These are phyloP conservation scores for Rutilus rutilus DNA, from an alignment of 2,113 vertebrate genomes.

Conservation along the genomic window DNA sequence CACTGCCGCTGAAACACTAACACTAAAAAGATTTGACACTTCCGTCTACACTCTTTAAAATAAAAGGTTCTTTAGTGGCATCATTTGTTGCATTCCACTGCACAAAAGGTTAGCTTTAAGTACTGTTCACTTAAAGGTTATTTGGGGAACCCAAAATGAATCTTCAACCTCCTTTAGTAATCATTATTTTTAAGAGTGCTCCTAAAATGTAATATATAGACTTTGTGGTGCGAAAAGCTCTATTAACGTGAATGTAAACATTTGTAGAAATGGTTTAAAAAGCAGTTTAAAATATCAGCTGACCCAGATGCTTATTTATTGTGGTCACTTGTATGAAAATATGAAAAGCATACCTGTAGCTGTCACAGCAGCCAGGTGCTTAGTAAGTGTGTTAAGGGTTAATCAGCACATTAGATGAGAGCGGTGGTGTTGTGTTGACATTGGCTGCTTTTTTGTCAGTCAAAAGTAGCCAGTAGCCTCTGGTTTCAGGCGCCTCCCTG, in stretches of 20 bases:
- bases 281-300: not conserved
- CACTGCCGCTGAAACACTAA: not conserved
- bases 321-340: not conserved
- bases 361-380: not conserved
- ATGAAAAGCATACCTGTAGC: not conserved
- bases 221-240: not conserved
- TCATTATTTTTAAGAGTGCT: not conserved
- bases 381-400: slow-evolving; percentile 10
- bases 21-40: not conserved
- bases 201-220: slow-evolving; percentile 20
- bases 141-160: too few relatives aligned
- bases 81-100: too few relatives aligned
- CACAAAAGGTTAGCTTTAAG: too few relatives aligned
- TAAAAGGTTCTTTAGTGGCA: too few relatives aligned
- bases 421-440: slow-evolving; percentile 30
- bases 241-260: not conserved
- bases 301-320: not conserved
- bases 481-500: slow-evolving; percentile 9
- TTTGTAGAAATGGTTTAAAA: not conserved
- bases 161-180: too few relatives aligned
- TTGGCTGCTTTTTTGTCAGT: slow-evolving; percentile 28
- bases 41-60: not conserved
- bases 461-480: slow-evolving; percentile 33
- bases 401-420: not conserved
- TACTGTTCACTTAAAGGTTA: too few relatives aligned